Evolutionary conservation across 1,140 invertebrate species (phyloP), one percentile per base, ranked within the genome.

Genomic region (Musca vetustissima): DNA sequence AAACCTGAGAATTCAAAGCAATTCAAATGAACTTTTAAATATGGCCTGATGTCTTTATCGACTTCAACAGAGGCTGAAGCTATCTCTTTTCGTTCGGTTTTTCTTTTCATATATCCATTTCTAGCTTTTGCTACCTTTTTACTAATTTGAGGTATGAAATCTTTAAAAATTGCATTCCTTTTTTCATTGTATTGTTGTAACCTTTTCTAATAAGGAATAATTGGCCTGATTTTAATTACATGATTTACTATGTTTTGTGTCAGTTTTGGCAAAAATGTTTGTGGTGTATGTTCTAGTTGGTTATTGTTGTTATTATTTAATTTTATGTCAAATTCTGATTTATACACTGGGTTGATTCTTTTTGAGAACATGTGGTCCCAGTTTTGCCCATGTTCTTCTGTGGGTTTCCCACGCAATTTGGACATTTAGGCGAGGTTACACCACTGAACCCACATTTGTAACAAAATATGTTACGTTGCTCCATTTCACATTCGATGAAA

Each of bases 391-490:
- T 59, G 55, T 32, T 32, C 25, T 32, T n/a, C 25, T n/a, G n/a
- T 17, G 25, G 14, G 55, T 59, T 59, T 59, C 24, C 55, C 55
- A 25, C 15, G 25, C 25, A 59, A n/a, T 19, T n/a, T n/a, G 55
- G 25, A 13, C 55, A 59, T 24, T 55, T 55, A 19, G 52, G 52
- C 1, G 52, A 21, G 4, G 17, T 59, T 6, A 59, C 13, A 59
- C 17, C 28, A 7, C 28, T 25, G 55, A 59, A 59, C 55, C 25
- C 55, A 59, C 55, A 32, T 59, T 32, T 28, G 55, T 59, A 59
- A n/a, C 25, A 59, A 25, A 59, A 59, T 59, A 59, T 14, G n/a
- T 59, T 59, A 6, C 24, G 25, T 4, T 28, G 55, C n/a, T 32
- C 24, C 2, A 19, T 14, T 13, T 22, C 28, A 15, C 25, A 59